Conservation (phyloP, 2,113 vertebrate species). For the Oreochromis tanganicae region DNA sequence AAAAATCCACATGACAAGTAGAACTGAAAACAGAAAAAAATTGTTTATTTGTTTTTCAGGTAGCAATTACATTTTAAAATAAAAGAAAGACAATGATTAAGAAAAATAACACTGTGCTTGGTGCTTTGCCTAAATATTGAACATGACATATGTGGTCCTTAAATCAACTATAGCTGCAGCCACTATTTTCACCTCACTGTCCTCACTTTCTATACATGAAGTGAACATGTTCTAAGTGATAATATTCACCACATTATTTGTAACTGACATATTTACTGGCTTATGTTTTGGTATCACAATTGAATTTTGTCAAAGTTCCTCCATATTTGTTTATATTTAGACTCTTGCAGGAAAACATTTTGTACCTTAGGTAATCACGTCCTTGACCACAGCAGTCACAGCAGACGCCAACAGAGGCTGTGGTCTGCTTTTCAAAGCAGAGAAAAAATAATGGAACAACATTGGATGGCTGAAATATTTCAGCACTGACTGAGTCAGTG, state of each 20-base stretch:
- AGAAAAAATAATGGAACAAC: neutral
- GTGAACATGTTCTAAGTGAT: neutral
- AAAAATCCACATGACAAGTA: fast-evolving
- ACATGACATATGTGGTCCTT: neutral
- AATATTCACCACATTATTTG: neutral
- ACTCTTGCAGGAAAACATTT: neutral
- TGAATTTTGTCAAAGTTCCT: neutral
- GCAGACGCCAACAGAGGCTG: neutral
- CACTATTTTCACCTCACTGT: neutral
- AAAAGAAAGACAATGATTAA: neutral
- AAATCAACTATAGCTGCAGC: neutral
- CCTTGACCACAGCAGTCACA: neutral
- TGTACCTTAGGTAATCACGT: neutral
- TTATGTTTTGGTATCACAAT: neutral
- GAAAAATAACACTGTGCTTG: neutral
- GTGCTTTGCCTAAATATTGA: neutral
- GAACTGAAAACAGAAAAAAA: neutral
- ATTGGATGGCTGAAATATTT: neutral
- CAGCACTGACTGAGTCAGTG: neutral
- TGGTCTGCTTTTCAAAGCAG: neutral
- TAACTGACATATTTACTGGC: neutral
- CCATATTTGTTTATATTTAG: neutral
- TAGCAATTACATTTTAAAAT: neutral
- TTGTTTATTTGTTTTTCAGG: neutral
- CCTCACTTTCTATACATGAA: neutral